A percentile compares a stretch with the other conserved stretches of the same genome.
phyloP scores from a whole-genome alignment of 2,797 vertebrate genomes.

The Argya squamiceps region DNA sequence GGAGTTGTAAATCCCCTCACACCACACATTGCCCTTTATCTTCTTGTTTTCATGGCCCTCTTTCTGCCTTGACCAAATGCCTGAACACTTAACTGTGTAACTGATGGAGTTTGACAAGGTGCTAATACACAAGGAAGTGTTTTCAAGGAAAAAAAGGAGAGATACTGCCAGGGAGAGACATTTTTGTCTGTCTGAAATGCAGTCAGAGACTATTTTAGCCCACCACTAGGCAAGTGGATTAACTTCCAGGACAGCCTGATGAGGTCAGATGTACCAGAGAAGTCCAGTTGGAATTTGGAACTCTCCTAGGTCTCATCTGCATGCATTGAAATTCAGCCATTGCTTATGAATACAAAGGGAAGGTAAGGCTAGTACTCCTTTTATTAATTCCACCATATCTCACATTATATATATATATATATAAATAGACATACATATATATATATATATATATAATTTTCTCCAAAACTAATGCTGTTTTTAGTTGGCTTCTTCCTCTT shows the following conservation, averaged over 20 bases:
- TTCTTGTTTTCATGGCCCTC: neutral
- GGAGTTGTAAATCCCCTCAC: neutral
- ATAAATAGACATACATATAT: too few species aligned
- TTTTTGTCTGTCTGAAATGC: neutral
- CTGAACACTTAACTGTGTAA: neutral
- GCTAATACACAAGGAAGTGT: neutral
- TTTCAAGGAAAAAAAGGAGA: neutral
- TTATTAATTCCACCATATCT: neutral
- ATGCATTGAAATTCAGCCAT: neutral
- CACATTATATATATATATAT: neutral
- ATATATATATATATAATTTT: neutral
- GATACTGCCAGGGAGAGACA: neutral
- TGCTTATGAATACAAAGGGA: neutral
- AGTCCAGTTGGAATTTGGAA: neutral
- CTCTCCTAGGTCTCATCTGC: neutral
- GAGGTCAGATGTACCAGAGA: neutral
- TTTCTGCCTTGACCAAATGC: neutral
- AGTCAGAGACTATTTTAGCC: neutral
- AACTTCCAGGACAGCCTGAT: neutral
- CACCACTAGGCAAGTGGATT: neutral
- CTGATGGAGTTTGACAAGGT: neutral
- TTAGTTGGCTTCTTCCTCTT: neutral
- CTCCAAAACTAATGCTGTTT: neutral
- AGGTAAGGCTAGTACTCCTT: neutral
- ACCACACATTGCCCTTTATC: neutral